These are phyloP conservation scores for Nautilus pompilius DNA, from an alignment of 1,140 invertebrate genomes.

Conservation along the genomic window DNA sequence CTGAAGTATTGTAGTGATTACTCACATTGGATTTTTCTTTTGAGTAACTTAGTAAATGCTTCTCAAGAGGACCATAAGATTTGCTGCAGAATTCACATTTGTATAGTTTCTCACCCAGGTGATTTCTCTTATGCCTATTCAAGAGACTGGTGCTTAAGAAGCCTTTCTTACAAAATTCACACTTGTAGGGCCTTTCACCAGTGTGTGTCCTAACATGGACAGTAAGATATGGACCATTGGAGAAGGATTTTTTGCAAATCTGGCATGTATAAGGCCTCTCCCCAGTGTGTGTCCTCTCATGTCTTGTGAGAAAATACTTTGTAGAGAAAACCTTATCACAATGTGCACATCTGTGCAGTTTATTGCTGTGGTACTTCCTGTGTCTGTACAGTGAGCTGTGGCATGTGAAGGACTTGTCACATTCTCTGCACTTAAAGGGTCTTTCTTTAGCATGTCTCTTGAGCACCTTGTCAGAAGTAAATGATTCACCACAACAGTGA, in stretches of 20 bases:
- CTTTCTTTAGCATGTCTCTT: no score
- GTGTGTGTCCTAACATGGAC: constrained; percentile 55
- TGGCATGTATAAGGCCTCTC: constrained; percentile 27
- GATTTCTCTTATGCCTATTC: constrained; percentile 94
- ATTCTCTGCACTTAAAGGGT: no score
- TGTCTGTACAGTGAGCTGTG: no score
- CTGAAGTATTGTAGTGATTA: no score
- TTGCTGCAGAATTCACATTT: constrained; percentile 63
- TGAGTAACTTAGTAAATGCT: no score
- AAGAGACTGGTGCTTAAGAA: constrained; percentile 57
- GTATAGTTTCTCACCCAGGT: constrained; percentile 95
- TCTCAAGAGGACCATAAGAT: no score
- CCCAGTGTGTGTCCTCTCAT: constrained; percentile 21
- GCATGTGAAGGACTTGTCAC: no score
- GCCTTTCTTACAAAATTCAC: constrained; percentile 41
- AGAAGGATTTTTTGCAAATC: constrained; percentile 27
- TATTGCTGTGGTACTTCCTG: not conserved
- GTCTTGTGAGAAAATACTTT: not conserved
- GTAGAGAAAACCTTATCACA: not conserved
- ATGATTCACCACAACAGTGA: no score
- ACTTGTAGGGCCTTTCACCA: constrained; percentile 75
- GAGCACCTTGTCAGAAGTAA: no score
- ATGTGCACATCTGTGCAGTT: not conserved
- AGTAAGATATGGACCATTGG: constrained; percentile 17
- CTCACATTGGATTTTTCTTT: no score